Evolutionary conservation across 2,113 vertebrate species (phyloP), one percentile per base, ranked within the genome.

Genomic region (Erythrocercus mccallii): DNA sequence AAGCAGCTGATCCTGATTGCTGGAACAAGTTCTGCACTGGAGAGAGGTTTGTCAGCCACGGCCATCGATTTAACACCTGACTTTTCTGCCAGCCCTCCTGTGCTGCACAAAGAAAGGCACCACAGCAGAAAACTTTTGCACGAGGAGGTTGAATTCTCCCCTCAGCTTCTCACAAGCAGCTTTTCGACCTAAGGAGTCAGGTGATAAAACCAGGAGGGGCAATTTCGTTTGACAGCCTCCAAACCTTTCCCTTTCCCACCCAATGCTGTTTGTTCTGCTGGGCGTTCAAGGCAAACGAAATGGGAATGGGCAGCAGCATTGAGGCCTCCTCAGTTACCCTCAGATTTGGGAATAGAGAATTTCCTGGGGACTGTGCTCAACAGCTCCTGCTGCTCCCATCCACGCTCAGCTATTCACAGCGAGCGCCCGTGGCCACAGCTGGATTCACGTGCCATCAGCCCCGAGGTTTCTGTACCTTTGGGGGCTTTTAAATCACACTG

Each of bases 401-500:
- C 66, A 37, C 0, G 4, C 73, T 74, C 60, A 31, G 65, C 61
- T 88, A 24, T 54, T 48, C 74, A 33, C 56, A 25, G 56, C 28
- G 66, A 54, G 73, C 0, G 9, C 79, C 77, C 48, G n/a, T 58
- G 60, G 70, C 35, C 48, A 45, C 57, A 91, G 66, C 70, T 69
- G 76, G 47, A 11, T 79, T 69, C 71, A 11, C 13, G 11, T 56
- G 73, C 92, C 83, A 60, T 5, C 5, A 4, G 47, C 81, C 78
- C 76, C 9, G 3, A 40, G 81, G 72, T 86, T 94, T 90, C 53
- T 79, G 92, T 71, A 70, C 86, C 83, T 94, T 56, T 90, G 95
- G 71, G 74, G 92, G 60, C 42, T 61, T 82, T 90, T 12, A 83
- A 92, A 89, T 62, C 91, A 90, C 95, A 4, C 56, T 72, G 5